A percentile compares a stretch with the other conserved stretches of the same genome.
These are phyloP conservation scores for Enteromius radiatus DNA, from an alignment of 2,797 vertebrate species.

Conservation along the genomic window DNA sequence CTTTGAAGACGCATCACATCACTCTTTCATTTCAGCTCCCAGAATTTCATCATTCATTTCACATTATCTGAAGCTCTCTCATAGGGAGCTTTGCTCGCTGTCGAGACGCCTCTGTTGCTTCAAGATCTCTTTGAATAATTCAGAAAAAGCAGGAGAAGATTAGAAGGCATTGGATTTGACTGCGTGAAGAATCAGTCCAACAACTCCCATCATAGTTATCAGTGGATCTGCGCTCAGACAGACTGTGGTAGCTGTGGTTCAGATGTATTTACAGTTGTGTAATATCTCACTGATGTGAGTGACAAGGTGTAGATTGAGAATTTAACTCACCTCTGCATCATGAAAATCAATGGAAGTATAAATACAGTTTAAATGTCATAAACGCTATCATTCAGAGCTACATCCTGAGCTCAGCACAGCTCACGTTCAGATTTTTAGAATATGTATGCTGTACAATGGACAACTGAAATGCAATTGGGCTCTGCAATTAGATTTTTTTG, in stretches of 20 bases:
- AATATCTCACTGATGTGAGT: constrained; percentile 41
- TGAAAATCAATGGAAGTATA: constrained; percentile 27
- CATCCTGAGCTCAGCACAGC: constrained; percentile 7
- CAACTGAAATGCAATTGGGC: constrained; percentile 26
- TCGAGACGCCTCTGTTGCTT: constrained; percentile 69
- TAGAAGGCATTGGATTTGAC: constrained; percentile 60
- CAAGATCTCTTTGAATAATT: constrained; percentile 78
- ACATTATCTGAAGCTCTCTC: constrained; percentile 76
- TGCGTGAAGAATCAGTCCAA: constrained; percentile 56
- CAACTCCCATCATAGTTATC: constrained; percentile 53
- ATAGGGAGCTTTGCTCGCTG: constrained; percentile 60
- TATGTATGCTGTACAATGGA: not conserved
- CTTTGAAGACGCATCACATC: constrained; percentile 76
- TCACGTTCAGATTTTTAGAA: not conserved
- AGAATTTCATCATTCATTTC: constrained; percentile 84
- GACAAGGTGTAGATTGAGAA: constrained; percentile 33
- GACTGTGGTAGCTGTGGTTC: constrained; percentile 37
- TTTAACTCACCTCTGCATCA: constrained; percentile 6
- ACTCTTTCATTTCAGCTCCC: constrained; percentile 81
- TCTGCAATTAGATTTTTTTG: constrained; percentile 34
- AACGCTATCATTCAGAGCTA: constrained; percentile 2
- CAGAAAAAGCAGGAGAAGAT: constrained; percentile 67
- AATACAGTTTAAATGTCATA: constrained; percentile 26
- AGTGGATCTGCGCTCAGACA: constrained; percentile 29
- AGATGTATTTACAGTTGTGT: constrained; percentile 46